Conservation (phyloP, 2,888 invertebrate species). For the Leptinotarsa haldemani region DNA sequence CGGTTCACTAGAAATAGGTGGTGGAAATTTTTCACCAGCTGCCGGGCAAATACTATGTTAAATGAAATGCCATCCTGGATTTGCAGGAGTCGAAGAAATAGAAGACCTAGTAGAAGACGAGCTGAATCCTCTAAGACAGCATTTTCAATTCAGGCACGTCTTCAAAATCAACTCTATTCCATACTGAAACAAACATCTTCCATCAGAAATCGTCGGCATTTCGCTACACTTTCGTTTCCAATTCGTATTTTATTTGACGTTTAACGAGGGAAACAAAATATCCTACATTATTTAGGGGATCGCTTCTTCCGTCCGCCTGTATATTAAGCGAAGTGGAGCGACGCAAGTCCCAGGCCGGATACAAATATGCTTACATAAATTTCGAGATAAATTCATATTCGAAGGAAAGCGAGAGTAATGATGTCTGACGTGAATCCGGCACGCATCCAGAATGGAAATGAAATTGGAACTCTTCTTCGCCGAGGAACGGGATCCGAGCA, state of each 20-base stretch:
- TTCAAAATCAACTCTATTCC: background rate
- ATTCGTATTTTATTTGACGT: conserved; percentile 4
- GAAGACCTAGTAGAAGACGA: no score
- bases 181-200: background rate
- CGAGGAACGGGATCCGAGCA: background rate
- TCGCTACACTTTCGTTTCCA: background rate
- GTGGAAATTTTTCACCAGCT: no score
- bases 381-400: conserved; percentile 22
- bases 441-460: conserved; percentile 24
- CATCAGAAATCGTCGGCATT: background rate
- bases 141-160: no score
- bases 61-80: no score
- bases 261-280: conserved; percentile 3
- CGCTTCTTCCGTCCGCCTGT: conserved; percentile 1
- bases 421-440: conserved; percentile 19
- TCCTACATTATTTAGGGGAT: conserved; percentile 15
- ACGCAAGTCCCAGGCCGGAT: conserved; percentile 8
- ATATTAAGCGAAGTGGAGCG: conserved; percentile 2
- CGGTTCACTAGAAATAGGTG: no score
- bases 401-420: conserved; percentile 24
- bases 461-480: background rate
- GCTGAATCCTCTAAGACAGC: no score
- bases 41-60: no score
- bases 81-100: no score
- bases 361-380: conserved; percentile 18